phyloP scores from a whole-genome alignment of 2,797 vertebrate genomes.

The Pempheris klunzingeri region DNA sequence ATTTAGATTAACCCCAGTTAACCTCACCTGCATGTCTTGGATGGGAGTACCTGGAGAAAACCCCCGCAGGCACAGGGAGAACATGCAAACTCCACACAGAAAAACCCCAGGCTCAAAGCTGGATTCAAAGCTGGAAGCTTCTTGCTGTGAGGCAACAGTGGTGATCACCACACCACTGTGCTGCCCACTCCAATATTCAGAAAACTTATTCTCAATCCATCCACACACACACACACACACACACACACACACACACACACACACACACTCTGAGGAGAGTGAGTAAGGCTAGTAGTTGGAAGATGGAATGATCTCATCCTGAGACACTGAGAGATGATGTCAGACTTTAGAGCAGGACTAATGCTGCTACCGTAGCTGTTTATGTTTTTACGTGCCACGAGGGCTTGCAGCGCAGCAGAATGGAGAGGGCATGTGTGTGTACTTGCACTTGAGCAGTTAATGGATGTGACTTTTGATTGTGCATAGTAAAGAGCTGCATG shows the following conservation, averaged over 20 bases:
- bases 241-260: slow-evolving; percentile 33
- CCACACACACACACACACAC: slow-evolving; percentile 35
- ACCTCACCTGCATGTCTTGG: no score
- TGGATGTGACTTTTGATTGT: slow-evolving; percentile 6
- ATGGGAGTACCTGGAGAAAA: no score
- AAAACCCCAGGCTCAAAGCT: no score
- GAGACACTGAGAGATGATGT: slow-evolving; percentile 75
- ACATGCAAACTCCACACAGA: no score
- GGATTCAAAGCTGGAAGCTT: no score
- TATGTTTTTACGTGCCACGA: slow-evolving; percentile 54
- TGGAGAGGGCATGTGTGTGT: neutral
- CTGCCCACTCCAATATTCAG: neutral
- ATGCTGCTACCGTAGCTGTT: slow-evolving; percentile 46
- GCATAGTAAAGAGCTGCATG: neutral
- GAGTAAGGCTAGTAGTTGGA: slow-evolving; percentile 56
- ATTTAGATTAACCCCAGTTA: no score
- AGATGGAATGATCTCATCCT: slow-evolving; percentile 75
- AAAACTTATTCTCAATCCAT: slow-evolving; percentile 1
- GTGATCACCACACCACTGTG: neutral
- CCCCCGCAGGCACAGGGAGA: no score
- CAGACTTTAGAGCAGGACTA: slow-evolving; percentile 71
- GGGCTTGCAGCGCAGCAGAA: neutral
- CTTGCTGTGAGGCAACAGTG: no score
- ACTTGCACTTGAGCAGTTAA: neutral
- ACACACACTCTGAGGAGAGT: slow-evolving; percentile 24